Evolutionary conservation across 2,797 vertebrate species (phyloP).

Genomic region (Siniperca scherzeri): DNA sequence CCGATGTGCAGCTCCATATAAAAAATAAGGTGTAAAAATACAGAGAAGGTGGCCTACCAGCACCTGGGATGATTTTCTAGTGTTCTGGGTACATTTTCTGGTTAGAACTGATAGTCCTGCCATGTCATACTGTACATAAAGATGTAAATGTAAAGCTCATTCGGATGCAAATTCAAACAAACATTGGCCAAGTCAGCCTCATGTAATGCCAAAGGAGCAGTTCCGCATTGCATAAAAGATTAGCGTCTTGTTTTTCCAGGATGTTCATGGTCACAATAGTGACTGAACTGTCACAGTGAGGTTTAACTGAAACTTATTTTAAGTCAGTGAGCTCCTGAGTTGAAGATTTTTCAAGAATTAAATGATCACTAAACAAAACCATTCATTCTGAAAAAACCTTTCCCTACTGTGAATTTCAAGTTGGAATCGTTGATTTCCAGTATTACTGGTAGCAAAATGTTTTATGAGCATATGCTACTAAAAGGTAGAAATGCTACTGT

Average conservation of each 20-base stretch:
- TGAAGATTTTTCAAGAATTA: slow-evolving; percentile 19
- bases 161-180: slow-evolving; percentile 62
- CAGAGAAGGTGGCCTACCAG: slow-evolving; percentile 17
- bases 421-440: slow-evolving; percentile 5
- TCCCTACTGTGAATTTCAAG: slow-evolving; percentile 1
- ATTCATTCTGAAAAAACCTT: slow-evolving; percentile 12
- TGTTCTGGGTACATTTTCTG: slow-evolving; percentile 31
- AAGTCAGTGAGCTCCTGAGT: slow-evolving; percentile 2
- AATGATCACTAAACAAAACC: slow-evolving; percentile 37
- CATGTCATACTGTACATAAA: slow-evolving; percentile 15
- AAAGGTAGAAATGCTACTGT: neutral
- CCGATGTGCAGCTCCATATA: slow-evolving; percentile 10
- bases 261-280: slow-evolving; percentile 26
- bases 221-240: slow-evolving; percentile 43
- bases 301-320: slow-evolving; percentile 26
- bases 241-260: slow-evolving; percentile 34
- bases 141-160: slow-evolving; percentile 46
- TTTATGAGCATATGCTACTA: neutral
- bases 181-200: slow-evolving; percentile 40
- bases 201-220: slow-evolving; percentile 35
- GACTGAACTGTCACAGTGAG: slow-evolving; percentile 20
- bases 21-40: slow-evolving; percentile 21
- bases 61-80: slow-evolving; percentile 30
- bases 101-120: slow-evolving; percentile 35
- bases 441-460: slow-evolving; percentile 3